These are phyloP conservation scores for Drosophila grimshawi DNA, from an alignment of 1,140 invertebrate genomes.

Conservation along the genomic window DNA sequence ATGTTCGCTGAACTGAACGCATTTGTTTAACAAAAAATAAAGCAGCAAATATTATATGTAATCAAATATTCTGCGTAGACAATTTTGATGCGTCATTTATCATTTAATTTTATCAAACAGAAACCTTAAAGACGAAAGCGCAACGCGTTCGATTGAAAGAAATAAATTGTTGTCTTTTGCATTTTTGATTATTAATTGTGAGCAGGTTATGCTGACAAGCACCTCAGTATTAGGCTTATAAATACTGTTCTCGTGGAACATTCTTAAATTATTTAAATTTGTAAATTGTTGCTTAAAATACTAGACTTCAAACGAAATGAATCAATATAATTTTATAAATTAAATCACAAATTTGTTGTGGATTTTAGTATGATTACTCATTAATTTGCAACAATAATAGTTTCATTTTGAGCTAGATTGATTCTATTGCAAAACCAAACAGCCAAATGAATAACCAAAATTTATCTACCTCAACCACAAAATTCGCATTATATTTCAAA, in stretches of 20 bases:
- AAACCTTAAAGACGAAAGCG: constrained; percentile 8
- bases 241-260: no score
- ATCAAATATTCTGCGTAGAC: constrained; percentile 35
- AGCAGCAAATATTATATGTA: constrained; percentile 14
- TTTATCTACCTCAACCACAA: neutral
- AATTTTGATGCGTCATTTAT: constrained; percentile 66
- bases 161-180: constrained; percentile 70
- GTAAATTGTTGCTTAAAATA: no score
- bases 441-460: no score
- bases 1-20: constrained; percentile 44
- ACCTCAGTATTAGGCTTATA: no score
- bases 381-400: no score
- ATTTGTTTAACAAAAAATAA: constrained; percentile 53
- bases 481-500: neutral
- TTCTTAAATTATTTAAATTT: no score
- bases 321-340: no score
- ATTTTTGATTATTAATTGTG: constrained; percentile 38
- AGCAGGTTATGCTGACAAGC: constrained; percentile 21
- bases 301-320: no score
- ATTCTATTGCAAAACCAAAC: no score
- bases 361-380: no score
- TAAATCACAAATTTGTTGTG: no score
- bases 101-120: constrained; percentile 55
- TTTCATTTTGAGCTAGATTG: no score
- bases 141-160: constrained; percentile 62